These are phyloP conservation scores for Tinamus guttatus DNA, from an alignment of 2,113 vertebrate species.

Conservation along the genomic window DNA sequence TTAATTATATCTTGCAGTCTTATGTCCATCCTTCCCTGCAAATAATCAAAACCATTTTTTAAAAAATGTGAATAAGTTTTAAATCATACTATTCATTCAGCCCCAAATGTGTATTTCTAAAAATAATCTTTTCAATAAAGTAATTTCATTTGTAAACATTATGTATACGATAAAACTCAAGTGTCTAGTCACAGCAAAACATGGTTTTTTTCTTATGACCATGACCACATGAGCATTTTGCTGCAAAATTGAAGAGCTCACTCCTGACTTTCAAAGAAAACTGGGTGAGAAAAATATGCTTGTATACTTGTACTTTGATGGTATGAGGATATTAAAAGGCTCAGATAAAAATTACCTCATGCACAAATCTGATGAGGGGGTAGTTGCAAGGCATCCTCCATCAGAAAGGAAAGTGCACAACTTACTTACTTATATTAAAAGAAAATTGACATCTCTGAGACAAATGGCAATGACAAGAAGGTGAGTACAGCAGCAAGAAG, in stretches of 20 bases:
- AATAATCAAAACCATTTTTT: neutral
- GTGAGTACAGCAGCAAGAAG: neutral
- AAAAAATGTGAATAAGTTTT: neutral
- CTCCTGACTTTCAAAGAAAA: neutral
- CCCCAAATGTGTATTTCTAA: neutral
- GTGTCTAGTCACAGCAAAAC: neutral
- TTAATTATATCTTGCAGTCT: neutral
- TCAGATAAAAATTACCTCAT: neutral
- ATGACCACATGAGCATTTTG: neutral
- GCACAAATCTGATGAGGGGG: neutral
- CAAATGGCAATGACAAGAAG: constrained; percentile 20
- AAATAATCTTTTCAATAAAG: too few species aligned
- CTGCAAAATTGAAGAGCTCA: neutral
- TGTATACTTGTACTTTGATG: neutral
- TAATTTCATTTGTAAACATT: neutral
- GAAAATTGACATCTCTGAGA: neutral
- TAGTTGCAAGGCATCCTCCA: neutral
- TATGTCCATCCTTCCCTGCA: neutral
- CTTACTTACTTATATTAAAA: constrained; percentile 16
- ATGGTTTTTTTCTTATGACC: neutral
- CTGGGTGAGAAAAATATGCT: neutral
- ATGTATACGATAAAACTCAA: neutral
- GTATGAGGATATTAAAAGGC: neutral
- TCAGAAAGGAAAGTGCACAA: neutral
- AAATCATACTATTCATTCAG: neutral